Base-by-base conservation (phyloP, 2,113 vertebrate species). In the Polyodon spathula region DNA sequence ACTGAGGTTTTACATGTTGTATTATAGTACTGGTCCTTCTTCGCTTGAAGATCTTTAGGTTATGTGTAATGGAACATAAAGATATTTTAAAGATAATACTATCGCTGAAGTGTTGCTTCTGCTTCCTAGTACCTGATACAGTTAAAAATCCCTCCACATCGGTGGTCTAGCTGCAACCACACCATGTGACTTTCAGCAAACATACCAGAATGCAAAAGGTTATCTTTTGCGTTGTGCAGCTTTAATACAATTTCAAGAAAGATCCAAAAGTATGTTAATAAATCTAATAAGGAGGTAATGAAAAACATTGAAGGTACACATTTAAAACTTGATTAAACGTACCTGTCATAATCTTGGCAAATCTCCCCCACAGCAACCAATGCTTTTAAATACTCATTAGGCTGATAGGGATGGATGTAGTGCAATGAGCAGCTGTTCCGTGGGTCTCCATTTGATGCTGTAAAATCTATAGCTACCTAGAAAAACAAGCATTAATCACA, bases 291-390 rank as follows among this genome's bases (percentile, higher is more conserved):
- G 27, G 27, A 27, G 27, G 27, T 27, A 27, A 27, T 27, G 27
- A 27, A 27, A 27, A n/a, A n/a, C n/a, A n/a, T n/a, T n/a, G n/a
- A n/a, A 27, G 27, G 27, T 3, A 38, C 15, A 37, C 8, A 1
- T 46, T 8, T 46, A 51, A 17, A 6, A 37, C 37, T 51, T 54
- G 54, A 14, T 40, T 44, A 3, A 62, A 62, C 68, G 78, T 83
- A 95, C 96, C 96, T 99, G 92, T 99, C 96, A 56, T 99, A 99
- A 82, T 99, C 96, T 76, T 98, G 96, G 83, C 96, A 98, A 78
- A 99, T 98, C 83, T 99, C 96, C 38, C 95, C 96, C 0, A 99
- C 96, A 59, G 96, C 95, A 56, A 97, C 94, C 77, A 99, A 67
- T 0, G 96, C 95, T 81, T 99, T 99, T 57, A 99, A 88, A 76